These are phyloP conservation scores for Yponomeuta sedellus DNA, from an alignment of 2,888 invertebrate species.

Conservation along the genomic window DNA sequence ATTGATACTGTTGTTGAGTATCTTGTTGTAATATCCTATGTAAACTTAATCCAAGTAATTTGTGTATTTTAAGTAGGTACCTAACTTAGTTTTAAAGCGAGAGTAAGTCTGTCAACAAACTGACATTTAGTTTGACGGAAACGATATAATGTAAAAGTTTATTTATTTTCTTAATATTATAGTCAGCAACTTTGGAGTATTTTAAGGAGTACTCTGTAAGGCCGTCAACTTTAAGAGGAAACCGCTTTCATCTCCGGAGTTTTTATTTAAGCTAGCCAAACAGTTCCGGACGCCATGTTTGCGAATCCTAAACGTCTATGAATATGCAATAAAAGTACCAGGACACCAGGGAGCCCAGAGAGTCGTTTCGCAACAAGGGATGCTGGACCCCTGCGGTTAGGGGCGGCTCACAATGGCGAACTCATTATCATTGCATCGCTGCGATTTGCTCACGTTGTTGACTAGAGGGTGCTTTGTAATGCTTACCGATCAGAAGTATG, in stretches of 20 bases:
- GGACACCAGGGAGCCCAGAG: conserved; percentile 46
- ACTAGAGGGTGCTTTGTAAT: conserved; percentile 5
- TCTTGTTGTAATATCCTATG: too few species aligned
- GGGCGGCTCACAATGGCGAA: conserved; percentile 30
- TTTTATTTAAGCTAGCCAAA: not conserved
- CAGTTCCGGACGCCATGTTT: conserved; percentile 30
- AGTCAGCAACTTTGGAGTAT: too few species aligned
- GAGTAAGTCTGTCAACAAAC: too few species aligned
- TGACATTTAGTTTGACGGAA: too few species aligned
- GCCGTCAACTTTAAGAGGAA: not conserved
- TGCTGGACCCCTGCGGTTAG: conserved; percentile 57
- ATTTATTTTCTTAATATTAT: too few species aligned
- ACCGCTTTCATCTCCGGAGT: not conserved
- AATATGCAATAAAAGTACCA: conserved; percentile 74
- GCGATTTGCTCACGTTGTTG: conserved; percentile 3
- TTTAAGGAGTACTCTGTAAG: too few species aligned
- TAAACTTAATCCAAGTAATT: too few species aligned
- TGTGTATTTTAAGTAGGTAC: too few species aligned
- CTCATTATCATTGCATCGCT: conserved; percentile 19
- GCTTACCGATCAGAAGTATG: too few species aligned
- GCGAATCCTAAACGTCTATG: conserved; percentile 55
- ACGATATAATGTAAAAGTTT: too few species aligned
- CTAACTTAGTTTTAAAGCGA: too few species aligned
- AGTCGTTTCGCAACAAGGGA: conserved; percentile 61
- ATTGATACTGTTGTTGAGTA: too few species aligned